Base-by-base conservation (phyloP, 1,140 invertebrate species). In the Nomia melanderi region DNA sequence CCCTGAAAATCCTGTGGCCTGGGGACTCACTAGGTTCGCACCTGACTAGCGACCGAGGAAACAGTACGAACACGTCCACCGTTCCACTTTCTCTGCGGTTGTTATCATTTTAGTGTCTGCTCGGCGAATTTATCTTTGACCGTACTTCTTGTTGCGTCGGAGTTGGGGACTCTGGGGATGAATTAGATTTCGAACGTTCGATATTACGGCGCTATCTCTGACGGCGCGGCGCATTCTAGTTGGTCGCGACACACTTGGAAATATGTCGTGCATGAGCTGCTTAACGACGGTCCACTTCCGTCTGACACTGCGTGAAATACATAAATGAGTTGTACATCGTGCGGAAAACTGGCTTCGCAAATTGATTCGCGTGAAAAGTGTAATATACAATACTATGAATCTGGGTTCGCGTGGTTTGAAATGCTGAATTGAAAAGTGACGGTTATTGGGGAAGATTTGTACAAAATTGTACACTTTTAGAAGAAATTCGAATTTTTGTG, bases 101-200 rank as follows among this genome's bases (percentile, higher is more conserved):
- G 62, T 74, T 74, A 74, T 74, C 71, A 56, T 74, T 65, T 44
- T 23, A 41, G 20, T 25, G 33, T 25, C 71, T 20, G 57, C 57
- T 14, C 14, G 17, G 47, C 17, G 71, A 41, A 74, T 74, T 74
- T 65, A 65, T 74, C 71, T 74, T 56, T 31, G 14, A 9, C 47
- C 17, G 41, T 74, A 56, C 54, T 74, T 66, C 62, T 66, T 31
- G 71, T 23, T 17, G 17, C 50, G 23, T 20, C 2, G 4, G 23
- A 47, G 29, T 25, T 17, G 31, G 31, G 63, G 60, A 54, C 71
- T 74, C 62, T 41, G n/a, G 25, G 72, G 72, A 66, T 66, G 72
- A 74, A 33, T 56, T 44, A 66, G 62, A 74, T 66, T n/a, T 44
- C 62, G 72, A 74, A 66, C 62, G 62, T 41, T 74, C 72, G 63